Evolutionary conservation across 1,140 invertebrate species (phyloP), one percentile per base, ranked within the genome.

Genomic region (Pseudomyrmex pallidus): DNA sequence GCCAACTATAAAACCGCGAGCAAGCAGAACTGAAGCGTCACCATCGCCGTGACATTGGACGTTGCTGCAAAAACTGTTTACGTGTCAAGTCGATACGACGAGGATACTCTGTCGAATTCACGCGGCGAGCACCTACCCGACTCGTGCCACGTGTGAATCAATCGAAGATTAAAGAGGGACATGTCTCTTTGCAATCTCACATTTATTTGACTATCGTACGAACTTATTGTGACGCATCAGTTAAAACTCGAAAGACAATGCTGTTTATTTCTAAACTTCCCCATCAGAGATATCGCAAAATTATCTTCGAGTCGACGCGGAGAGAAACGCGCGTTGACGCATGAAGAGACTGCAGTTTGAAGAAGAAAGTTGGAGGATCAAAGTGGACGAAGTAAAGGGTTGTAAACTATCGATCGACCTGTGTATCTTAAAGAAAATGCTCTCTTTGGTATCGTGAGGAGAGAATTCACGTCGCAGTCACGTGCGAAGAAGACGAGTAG

Each of bases 21-120:
- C 48, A 46, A 86, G 77, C 48, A 82, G 57, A 59, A 12, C 1
- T 46, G 64, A 73, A 50, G 10, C 20, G 48, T 50, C 20, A 64
- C 12, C 35, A 22, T 74, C 62, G 80, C 86, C 83, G 76, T 87
- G 89, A 86, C 86, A 87, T 87, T 87, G 82, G 73, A 84, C 77
- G 70, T 44, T 67, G 35, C 67, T 54, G 25, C 25, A 22, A 64
- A 80, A 87, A 78, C 57, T 87, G 80, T 87, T 87, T 83, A 67
- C 73, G 20, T 63, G 13, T 35, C 56, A 50, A 10, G 3, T 7
- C 20, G 13, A 44, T 63, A 22, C 44, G 15, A 57, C 4, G 22
- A 48, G 12, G 22, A 85, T 25, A 50, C 15, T 68, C 25, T 20
- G 20, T 9, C 35, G n/a, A 20, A 44, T 72, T 72, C 44, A 35